These are phyloP conservation scores for Amblyjoppa proteus DNA, from an alignment of 2,888 invertebrate species.

Conservation along the genomic window DNA sequence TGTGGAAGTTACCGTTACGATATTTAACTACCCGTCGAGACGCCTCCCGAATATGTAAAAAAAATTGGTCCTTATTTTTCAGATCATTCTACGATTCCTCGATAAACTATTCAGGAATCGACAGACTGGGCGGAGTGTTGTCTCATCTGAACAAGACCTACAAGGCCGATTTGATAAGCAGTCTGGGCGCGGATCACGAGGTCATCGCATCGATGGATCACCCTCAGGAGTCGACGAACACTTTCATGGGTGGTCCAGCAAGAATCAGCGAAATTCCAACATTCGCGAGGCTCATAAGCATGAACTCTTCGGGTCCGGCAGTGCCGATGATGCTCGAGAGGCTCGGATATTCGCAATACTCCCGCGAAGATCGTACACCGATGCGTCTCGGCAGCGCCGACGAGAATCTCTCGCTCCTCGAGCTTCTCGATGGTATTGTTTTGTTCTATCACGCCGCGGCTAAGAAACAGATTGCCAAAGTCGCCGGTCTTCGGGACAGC, in stretches of 20 bases:
- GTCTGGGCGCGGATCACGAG: slow-evolving; percentile 87
- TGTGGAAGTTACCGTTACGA: too few relatives aligned
- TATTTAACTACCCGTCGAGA: too few relatives aligned
- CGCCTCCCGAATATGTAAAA: not conserved
- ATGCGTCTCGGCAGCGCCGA: slow-evolving; percentile 86
- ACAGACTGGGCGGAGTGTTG: slow-evolving; percentile 90
- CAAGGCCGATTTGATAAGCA: slow-evolving; percentile 86
- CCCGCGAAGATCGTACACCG: slow-evolving; percentile 76
- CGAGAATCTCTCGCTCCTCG: slow-evolving; percentile 86
- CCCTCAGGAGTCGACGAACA: slow-evolving; percentile 85
- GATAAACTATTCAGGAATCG: slow-evolving; percentile 89
- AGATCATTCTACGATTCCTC: slow-evolving; percentile 89
- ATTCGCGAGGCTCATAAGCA: slow-evolving; percentile 86
- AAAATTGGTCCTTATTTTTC: slow-evolving; percentile 55
- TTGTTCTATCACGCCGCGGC: slow-evolving; percentile 89
- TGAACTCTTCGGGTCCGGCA: slow-evolving; percentile 69
- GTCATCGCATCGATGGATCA: slow-evolving; percentile 86
- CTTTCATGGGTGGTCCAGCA: slow-evolving; percentile 85
- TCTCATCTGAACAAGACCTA: slow-evolving; percentile 89
- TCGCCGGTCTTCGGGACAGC: slow-evolving; percentile 87
- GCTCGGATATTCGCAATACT: slow-evolving; percentile 76
- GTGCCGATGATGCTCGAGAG: slow-evolving; percentile 75
- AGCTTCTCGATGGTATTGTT: slow-evolving; percentile 89
- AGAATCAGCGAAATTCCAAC: slow-evolving; percentile 86
- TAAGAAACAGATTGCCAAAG: slow-evolving; percentile 88